These are phyloP conservation scores for Lophotis ruficrista DNA, from an alignment of 2,113 vertebrate genomes.

Conservation along the genomic window DNA sequence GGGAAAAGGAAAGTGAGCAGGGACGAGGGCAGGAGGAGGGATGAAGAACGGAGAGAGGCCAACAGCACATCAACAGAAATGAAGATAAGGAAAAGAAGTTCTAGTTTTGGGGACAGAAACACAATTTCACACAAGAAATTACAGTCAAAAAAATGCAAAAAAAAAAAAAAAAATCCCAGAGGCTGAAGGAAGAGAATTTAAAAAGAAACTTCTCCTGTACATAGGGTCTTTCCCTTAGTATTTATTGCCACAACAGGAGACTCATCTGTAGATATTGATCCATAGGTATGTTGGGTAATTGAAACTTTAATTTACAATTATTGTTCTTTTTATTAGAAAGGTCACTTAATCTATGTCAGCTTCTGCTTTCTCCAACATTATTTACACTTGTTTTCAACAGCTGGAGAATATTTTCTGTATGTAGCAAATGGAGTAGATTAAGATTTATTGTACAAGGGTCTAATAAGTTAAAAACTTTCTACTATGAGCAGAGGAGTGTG, in stretches of 20 bases:
- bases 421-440: not conserved
- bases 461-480: not conserved
- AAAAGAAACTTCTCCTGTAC: not conserved
- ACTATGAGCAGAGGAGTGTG: not conserved
- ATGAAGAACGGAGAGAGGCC: not conserved
- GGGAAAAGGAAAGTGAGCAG: not conserved
- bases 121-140: not conserved
- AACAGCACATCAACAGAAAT: not conserved
- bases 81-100: not conserved
- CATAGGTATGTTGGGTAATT: not conserved
- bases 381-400: slow-evolving; percentile 6
- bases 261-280: slow-evolving; percentile 26
- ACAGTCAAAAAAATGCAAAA: not conserved
- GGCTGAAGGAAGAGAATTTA: not conserved
- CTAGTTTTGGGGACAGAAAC: not conserved
- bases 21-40: not conserved
- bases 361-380: slow-evolving; percentile 6
- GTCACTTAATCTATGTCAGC: slow-evolving; percentile 30
- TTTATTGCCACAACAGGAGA: not conserved
- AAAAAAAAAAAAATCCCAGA: not conserved
- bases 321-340: slow-evolving; percentile 16
- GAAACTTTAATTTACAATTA: slow-evolving; percentile 45
- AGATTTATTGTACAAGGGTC: not conserved
- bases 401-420: not conserved
- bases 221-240: not conserved